A percentile compares a stretch with the other conserved stretches of the same genome.
Conservation (phyloP, 2,888 invertebrate species). For the Nemurella pictetii region DNA sequence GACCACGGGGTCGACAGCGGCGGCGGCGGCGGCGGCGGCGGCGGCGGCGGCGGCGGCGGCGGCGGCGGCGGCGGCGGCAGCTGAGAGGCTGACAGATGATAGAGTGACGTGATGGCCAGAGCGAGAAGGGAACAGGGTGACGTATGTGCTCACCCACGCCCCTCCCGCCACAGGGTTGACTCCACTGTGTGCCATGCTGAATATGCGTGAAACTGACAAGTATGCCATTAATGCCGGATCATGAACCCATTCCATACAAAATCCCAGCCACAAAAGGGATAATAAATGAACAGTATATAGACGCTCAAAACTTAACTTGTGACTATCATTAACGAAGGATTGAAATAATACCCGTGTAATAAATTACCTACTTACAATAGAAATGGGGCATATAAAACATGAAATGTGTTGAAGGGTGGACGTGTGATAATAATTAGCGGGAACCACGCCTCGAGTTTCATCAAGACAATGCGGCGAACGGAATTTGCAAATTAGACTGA, state of each 20-base stretch:
- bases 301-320: conserved; percentile 14
- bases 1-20: no score
- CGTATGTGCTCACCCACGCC: neutral
- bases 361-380: conserved; percentile 10
- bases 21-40: neutral
- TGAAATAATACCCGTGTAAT: conserved; percentile 19
- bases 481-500: neutral
- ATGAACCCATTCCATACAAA: conserved; percentile 15
- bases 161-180: neutral
- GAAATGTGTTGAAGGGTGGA: neutral
- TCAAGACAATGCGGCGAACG: neutral
- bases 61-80: neutral
- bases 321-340: conserved; percentile 6
- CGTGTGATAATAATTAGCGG: neutral
- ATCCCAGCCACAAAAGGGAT: conserved; percentile 14
- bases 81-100: conserved; percentile 13
- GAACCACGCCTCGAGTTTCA: neutral
- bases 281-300: conserved; percentile 22
- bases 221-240: conserved; percentile 11
- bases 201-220: conserved; percentile 6
- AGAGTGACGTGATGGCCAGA: neutral
- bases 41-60: neutral
- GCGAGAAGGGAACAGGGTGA: neutral
- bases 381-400: neutral
- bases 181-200: neutral